These are phyloP conservation scores for Pteruthius melanotis DNA, from an alignment of 2,113 vertebrate genomes.

Conservation along the genomic window DNA sequence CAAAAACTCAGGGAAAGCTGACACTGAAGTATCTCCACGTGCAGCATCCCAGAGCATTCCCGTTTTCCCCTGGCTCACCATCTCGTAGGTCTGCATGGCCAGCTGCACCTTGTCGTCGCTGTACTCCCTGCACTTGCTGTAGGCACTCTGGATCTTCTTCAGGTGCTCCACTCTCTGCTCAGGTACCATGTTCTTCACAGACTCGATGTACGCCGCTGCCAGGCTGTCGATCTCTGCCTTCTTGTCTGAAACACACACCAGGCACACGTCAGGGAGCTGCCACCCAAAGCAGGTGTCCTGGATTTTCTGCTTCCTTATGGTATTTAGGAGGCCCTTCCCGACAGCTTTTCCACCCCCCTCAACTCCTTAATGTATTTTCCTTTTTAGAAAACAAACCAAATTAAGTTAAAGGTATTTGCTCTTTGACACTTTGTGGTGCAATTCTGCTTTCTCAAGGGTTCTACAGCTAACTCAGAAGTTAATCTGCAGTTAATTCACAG, in stretches of 20 bases:
- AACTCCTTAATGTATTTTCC: accelerated
- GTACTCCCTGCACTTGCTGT: conserved; percentile 94
- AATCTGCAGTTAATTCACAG: not conserved
- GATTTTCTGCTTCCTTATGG: accelerated
- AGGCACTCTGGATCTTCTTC: conserved; percentile 91
- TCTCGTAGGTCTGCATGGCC: conserved; percentile 99
- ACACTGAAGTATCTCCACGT: accelerated
- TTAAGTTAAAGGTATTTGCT: not conserved
- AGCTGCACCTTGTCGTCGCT: conserved; percentile 98
- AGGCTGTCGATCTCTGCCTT: conserved; percentile 92
- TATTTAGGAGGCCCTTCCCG: not conserved
- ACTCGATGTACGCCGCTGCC: conserved; percentile 88
- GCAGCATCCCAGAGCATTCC: accelerated
- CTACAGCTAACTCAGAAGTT: not conserved
- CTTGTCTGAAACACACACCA: conserved; percentile 79
- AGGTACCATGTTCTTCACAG: conserved; percentile 82
- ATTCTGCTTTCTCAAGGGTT: not conserved
- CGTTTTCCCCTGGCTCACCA: conserved; percentile 75
- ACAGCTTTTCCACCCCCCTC: not conserved
- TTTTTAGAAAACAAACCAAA: not conserved
- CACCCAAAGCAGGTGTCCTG: not conserved
- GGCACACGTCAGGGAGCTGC: accelerated
- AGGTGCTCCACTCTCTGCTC: conserved; percentile 89
- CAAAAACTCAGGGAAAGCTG: not conserved
- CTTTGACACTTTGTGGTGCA: accelerated